Percentiles rank a stretch among this genome's conserved stretches.
phyloP scores from a whole-genome alignment of 1,140 invertebrate species.

The Copidosoma floridanum region DNA sequence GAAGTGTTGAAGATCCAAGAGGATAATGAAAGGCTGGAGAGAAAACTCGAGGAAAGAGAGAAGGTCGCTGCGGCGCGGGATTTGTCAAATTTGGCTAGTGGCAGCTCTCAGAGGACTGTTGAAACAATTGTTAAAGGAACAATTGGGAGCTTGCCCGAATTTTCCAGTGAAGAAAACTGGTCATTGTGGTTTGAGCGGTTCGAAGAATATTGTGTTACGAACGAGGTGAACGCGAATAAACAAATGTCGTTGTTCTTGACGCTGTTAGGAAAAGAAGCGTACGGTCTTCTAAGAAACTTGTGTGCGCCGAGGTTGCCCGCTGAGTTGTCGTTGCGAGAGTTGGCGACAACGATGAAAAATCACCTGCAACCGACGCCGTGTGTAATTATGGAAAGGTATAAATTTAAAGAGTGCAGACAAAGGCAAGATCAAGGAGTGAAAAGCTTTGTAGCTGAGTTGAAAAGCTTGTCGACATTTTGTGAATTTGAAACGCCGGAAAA shows the following conservation, averaged over 20 bases:
- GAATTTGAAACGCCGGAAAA: not conserved
- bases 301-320: constrained; percentile 30
- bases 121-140: too few species aligned
- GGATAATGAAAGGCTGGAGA: too few species aligned
- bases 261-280: too few species aligned
- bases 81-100: too few species aligned
- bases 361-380: constrained; percentile 40
- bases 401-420: too few species aligned
- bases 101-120: too few species aligned
- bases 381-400: too few species aligned
- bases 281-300: constrained; percentile 26
- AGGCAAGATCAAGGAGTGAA: constrained; percentile 11
- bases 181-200: constrained; percentile 27
- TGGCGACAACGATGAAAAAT: constrained; percentile 33
- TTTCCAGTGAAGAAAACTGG: constrained; percentile 3
- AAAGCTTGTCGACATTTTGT: not conserved
- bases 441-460: not conserved
- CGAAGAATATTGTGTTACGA: constrained; percentile 36
- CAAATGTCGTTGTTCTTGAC: constrained; percentile 38
- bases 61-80: too few species aligned
- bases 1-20: too few species aligned
- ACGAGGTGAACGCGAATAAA: constrained; percentile 25
- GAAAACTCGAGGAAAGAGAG: too few species aligned
- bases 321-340: constrained; percentile 34
- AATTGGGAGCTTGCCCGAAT: constrained; percentile 1